Conservation (phyloP, 2,113 vertebrate species). For the Poicephalus gulielmi region DNA sequence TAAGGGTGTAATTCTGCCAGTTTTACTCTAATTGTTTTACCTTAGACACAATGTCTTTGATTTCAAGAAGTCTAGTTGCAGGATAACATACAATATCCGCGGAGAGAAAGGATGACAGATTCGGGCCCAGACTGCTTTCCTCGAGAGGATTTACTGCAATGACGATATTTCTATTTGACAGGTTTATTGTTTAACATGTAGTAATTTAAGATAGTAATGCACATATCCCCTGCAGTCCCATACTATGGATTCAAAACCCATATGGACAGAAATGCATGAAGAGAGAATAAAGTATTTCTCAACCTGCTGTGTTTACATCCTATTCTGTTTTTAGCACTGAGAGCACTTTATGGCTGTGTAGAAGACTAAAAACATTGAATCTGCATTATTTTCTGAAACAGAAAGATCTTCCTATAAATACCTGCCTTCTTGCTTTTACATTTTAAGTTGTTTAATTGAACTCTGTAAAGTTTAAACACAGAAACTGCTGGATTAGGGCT, state of each 20-base stretch:
- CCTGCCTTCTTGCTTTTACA: background rate
- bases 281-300: constrained; percentile 21
- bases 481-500: background rate
- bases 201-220: constrained; percentile 32
- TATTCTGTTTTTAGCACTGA: background rate
- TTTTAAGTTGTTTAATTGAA: background rate
- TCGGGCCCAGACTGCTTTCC: background rate
- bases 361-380: background rate
- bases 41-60: background rate
- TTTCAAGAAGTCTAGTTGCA: background rate
- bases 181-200: constrained; percentile 51
- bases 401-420: background rate
- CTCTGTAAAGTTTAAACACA: background rate
- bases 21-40: background rate
- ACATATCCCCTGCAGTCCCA: background rate
- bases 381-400: background rate
- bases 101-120: constrained; percentile 2
- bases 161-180: constrained; percentile 44
- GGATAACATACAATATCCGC: background rate
- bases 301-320: constrained; percentile 3
- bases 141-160: constrained; percentile 16
- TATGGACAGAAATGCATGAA: background rate
- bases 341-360: background rate
- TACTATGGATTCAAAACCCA: constrained; percentile 9
- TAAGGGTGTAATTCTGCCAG: background rate